Conservation (phyloP, 2,797 vertebrate genomes). For the Trachurus trachurus region DNA sequence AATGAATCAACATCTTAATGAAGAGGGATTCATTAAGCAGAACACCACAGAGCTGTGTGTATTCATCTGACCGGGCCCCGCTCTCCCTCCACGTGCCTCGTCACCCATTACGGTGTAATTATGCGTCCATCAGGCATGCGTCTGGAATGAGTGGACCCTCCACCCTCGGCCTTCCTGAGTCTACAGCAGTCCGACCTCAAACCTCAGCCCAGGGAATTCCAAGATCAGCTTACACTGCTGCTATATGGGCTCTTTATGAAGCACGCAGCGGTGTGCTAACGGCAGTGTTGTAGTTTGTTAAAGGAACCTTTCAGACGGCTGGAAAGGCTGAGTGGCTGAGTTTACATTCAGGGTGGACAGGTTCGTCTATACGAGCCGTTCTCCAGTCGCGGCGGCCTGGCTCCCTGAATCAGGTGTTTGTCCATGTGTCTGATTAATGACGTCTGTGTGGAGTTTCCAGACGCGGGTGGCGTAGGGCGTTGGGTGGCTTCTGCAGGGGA, state of each 20-base stretch:
- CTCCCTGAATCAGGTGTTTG: constrained; percentile 68
- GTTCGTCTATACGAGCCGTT: constrained; percentile 42
- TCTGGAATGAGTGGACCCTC: constrained; percentile 61
- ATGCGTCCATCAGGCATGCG: constrained; percentile 53
- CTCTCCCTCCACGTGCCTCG: constrained; percentile 22
- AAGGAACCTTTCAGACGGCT: constrained; percentile 67
- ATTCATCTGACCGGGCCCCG: constrained; percentile 8
- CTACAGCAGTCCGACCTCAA: constrained; percentile 49
- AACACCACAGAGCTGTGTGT: constrained; percentile 1
- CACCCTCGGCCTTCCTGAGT: constrained; percentile 37
- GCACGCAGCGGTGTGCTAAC: constrained; percentile 3
- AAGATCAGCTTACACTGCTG: constrained; percentile 58
- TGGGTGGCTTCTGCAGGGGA: constrained; percentile 23
- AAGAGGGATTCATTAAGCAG: neutral
- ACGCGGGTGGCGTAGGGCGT: constrained; percentile 34
- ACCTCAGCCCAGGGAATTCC: constrained; percentile 64
- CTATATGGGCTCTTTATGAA: constrained; percentile 73
- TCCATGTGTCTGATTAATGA: constrained; percentile 51
- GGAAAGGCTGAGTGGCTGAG: constrained; percentile 55
- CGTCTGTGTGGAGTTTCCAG: constrained; percentile 54
- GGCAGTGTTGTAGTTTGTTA: constrained; percentile 48
- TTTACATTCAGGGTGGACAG: constrained; percentile 73
- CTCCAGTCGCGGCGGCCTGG: constrained; percentile 13
- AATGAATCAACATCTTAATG: constrained; percentile 30
- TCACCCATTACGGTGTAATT: constrained; percentile 40